Evolutionary conservation across 2,113 vertebrate species (phyloP).

Genomic region (Notechis scutatus): DNA sequence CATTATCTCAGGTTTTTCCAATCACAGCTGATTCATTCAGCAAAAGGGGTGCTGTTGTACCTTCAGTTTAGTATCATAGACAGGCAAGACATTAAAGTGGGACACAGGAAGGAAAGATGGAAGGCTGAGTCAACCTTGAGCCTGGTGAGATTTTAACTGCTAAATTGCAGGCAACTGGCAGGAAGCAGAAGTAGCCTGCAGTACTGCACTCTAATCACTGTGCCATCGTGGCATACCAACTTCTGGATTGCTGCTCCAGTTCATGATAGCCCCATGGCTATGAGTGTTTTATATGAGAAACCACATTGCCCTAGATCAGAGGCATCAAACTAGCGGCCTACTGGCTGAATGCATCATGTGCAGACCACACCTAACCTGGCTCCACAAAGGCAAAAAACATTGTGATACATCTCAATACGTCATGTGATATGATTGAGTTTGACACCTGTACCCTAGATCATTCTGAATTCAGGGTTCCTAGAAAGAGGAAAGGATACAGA

Average conservation of each 20-base stretch:
- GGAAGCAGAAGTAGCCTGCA: too few relatives aligned
- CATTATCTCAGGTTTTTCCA: not conserved
- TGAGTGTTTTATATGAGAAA: not conserved
- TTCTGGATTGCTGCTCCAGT: not conserved
- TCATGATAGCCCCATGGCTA: not conserved
- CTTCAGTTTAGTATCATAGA: not conserved
- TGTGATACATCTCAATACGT: too few relatives aligned
- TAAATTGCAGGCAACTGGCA: too few relatives aligned
- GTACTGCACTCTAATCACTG: too few relatives aligned
- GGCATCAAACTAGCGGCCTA: too few relatives aligned
- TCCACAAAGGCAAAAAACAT: too few relatives aligned
- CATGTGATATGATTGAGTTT: too few relatives aligned
- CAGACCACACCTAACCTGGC: too few relatives aligned
- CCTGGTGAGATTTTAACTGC: too few relatives aligned
- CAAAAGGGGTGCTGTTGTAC: not conserved
- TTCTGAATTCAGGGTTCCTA: not conserved
- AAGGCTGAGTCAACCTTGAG: too few relatives aligned
- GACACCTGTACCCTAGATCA: too few relatives aligned
- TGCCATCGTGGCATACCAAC: not conserved
- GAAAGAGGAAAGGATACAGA: not conserved
- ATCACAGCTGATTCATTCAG: not conserved
- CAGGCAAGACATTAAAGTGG: not conserved
- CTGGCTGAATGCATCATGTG: too few relatives aligned
- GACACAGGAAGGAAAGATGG: not conserved
- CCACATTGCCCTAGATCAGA: not conserved